These are phyloP conservation scores for Folsomia manolachei DNA, from an alignment of 2,888 invertebrate species.

Conservation along the genomic window DNA sequence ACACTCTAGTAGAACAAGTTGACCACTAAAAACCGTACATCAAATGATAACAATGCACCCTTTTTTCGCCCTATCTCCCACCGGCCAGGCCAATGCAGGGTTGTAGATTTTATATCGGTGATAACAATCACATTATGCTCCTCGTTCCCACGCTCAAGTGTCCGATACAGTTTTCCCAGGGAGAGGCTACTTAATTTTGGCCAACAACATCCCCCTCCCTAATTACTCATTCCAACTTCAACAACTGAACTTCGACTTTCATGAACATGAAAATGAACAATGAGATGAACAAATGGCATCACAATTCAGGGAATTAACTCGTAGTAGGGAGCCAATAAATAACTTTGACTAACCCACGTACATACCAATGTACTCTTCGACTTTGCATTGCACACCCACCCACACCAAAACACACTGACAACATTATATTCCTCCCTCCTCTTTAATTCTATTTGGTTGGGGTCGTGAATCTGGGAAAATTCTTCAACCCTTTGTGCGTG, in stretches of 20 bases:
- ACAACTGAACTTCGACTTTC: constrained; percentile 29
- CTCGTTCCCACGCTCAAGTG: constrained; percentile 48
- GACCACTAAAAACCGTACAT: background rate
- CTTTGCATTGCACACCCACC: background rate
- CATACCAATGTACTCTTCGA: background rate
- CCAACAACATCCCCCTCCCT: constrained; percentile 35
- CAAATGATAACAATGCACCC: background rate
- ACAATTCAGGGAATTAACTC: background rate
- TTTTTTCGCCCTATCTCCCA: background rate
- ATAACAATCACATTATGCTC: constrained; percentile 23
- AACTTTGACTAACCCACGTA: background rate
- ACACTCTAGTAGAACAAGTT: too few relatives aligned
- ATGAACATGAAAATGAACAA: constrained; percentile 11
- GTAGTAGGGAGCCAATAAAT: background rate
- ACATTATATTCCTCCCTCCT: background rate
- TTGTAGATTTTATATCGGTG: background rate
- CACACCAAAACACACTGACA: too few relatives aligned
- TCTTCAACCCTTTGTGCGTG: background rate
- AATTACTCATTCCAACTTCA: constrained; percentile 49
- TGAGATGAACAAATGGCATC: constrained; percentile 5
- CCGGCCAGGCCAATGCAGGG: background rate
- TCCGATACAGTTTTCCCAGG: constrained; percentile 45
- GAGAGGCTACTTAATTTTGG: constrained; percentile 21
- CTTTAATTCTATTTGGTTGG: too few relatives aligned
- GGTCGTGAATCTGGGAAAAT: background rate